Percentiles rank a stretch among this genome's conserved stretches.
These are phyloP conservation scores for Pemphigus obesinymphae DNA, from an alignment of 1,140 invertebrate genomes.

Conservation along the genomic window DNA sequence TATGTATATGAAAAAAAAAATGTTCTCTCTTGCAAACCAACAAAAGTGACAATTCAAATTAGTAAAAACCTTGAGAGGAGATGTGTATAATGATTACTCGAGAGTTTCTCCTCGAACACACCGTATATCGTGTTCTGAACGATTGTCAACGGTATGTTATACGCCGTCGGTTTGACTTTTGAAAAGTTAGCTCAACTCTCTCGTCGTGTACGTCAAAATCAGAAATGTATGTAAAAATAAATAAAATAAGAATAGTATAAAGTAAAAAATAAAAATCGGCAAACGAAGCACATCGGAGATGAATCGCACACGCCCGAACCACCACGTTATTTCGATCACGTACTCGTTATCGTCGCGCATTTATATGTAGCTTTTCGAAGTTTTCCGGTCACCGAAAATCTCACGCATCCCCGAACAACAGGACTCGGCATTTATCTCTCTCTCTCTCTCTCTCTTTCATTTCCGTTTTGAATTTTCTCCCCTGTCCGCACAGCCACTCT, in stretches of 20 bases:
- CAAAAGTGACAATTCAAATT: no score
- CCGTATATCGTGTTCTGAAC: background rate
- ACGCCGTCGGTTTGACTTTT: background rate
- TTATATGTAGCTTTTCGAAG: slow-evolving; percentile 29
- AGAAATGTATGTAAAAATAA: background rate
- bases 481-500: no score
- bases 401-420: slow-evolving; percentile 16
- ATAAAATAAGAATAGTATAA: background rate
- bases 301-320: background rate
- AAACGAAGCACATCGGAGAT: background rate
- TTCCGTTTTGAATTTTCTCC: no score
- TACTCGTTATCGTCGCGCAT: slow-evolving; percentile 24
- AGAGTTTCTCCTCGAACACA: no score
- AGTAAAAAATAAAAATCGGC: slow-evolving; percentile 3
- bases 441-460: background rate
- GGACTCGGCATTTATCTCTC: background rate
- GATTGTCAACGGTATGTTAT: background rate
- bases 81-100: no score
- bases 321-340: slow-evolving; percentile 15
- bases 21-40: no score
- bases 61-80: no score
- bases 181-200: background rate
- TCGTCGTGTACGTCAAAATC: background rate
- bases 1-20: no score
- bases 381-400: slow-evolving; percentile 37